Evolutionary conservation across 2,113 vertebrate genomes (phyloP), one percentile per base, ranked within the genome.

Genomic region (Neolamprologus cancellatus): DNA sequence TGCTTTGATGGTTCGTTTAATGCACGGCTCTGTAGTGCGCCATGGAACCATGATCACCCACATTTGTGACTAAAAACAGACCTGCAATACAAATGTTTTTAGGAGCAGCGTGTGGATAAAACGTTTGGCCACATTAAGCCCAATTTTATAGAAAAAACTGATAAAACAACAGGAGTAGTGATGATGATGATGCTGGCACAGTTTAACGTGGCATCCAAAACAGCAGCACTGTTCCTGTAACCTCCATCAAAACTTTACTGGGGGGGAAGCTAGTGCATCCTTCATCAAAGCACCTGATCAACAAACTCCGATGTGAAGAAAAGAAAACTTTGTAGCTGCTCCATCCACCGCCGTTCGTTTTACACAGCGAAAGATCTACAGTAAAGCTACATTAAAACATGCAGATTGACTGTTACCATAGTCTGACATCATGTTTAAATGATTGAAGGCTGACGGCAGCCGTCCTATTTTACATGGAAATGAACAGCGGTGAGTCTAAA

Each of bases 1-100:
- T 61, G 57, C 28, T 11, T 61, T 11, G 15, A 34, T 61, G 15
- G 28, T 32, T 61, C 2, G 1, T 0, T 61, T 11, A 61, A 61
- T 61, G 28, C 1, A 32, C 3, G 0, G 28, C 57, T 6, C 28
- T 32, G 28, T 61, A 18, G 57, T 1, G 15, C 3, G 0, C 57
- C 57, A 61, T 6, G 57, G 57, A 59, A 18, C 15, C 57, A 11
- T 32, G 57, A 59, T 59, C 55, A 34, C 28, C 28, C 15, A 11
- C 3, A 61, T 61, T 34, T 32, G 57, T 32, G 15, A 18, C 28
- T 61, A 18, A 61, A 61, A 61, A 32, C 57, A 61, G 3, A 61
- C 28, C 5, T 61, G 57, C 57, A 61, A 11, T 61, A 11, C 28
- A 34, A 61, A 34, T 34, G 57, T 61, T 61, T 61, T 18, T 61